Evolutionary conservation across 2,888 invertebrate genomes (phyloP).

Genomic region (Resseliella maxima): DNA sequence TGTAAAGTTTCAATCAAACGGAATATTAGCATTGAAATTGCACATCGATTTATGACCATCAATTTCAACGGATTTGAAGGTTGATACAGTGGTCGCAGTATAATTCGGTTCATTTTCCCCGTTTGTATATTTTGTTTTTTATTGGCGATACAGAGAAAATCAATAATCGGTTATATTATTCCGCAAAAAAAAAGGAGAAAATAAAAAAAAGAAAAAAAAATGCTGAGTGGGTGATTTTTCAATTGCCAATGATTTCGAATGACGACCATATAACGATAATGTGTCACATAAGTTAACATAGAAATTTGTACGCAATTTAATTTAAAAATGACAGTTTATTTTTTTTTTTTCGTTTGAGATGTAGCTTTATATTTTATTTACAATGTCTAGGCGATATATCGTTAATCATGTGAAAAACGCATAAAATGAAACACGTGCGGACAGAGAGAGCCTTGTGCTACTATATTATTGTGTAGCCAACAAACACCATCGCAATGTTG

Average conservation of each 20-base stretch:
- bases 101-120: not conserved
- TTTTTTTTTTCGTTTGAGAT: not conserved
- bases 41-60: not conserved
- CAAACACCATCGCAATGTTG: too few species aligned
- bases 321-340: not conserved
- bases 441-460: not conserved
- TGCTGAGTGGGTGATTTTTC: too few species aligned
- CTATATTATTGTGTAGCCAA: not conserved
- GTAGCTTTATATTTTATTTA: constrained; percentile 3
- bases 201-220: too few species aligned
- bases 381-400: constrained; percentile 9
- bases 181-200: too few species aligned
- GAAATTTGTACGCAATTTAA: not conserved
- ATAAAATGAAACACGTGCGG: not conserved
- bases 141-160: too few species aligned
- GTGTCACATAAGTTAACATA: not conserved
- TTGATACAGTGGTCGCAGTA: not conserved
- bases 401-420: constrained; percentile 15
- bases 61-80: not conserved
- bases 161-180: not conserved
- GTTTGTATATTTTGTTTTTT: too few species aligned
- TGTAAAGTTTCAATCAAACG: constrained; percentile 39
- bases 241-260: too few species aligned
- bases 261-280: too few species aligned
- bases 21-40: constrained; percentile 27